Evolutionary conservation across 2,888 invertebrate genomes (phyloP).

Genomic region (Sesamia inferens): DNA sequence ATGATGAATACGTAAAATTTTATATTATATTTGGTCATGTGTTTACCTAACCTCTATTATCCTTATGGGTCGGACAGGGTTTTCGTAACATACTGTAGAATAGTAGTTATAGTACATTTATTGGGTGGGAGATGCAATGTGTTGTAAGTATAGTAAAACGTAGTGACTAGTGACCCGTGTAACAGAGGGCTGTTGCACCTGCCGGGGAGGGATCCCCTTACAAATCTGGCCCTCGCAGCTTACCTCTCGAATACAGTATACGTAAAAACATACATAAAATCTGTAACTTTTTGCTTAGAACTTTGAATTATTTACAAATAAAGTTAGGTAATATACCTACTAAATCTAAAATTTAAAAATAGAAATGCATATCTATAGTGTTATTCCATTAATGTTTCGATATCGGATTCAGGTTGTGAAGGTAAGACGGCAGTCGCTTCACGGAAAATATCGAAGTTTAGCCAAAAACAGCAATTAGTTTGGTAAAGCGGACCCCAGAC

Average conservation of each 20-base stretch:
- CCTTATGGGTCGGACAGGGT: no score
- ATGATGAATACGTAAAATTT: no score
- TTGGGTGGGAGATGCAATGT: slow-evolving; percentile 65
- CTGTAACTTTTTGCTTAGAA: slow-evolving; percentile 2
- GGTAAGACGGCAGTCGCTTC: no score
- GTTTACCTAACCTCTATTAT: no score
- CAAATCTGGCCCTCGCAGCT: slow-evolving; percentile 86
- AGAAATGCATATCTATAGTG: no score
- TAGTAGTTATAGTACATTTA: slow-evolving; percentile 36
- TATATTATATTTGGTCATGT: no score
- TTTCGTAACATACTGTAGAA: no score
- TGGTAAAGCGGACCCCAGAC: no score
- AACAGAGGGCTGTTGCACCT: slow-evolving; percentile 86
- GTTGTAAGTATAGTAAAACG: slow-evolving; percentile 55
- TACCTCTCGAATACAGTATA: slow-evolving; percentile 75
- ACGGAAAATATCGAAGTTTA: no score
- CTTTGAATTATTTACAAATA: background rate
- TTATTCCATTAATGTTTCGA: no score
- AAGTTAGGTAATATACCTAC: background rate
- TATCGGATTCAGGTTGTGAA: no score
- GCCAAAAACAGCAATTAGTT: no score
- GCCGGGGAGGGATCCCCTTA: slow-evolving; percentile 79
- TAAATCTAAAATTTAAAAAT: background rate
- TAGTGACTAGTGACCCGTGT: slow-evolving; percentile 77
- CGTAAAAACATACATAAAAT: slow-evolving; percentile 53